Evolutionary conservation across 2,113 vertebrate species (phyloP).

Genomic region (Caretta caretta): DNA sequence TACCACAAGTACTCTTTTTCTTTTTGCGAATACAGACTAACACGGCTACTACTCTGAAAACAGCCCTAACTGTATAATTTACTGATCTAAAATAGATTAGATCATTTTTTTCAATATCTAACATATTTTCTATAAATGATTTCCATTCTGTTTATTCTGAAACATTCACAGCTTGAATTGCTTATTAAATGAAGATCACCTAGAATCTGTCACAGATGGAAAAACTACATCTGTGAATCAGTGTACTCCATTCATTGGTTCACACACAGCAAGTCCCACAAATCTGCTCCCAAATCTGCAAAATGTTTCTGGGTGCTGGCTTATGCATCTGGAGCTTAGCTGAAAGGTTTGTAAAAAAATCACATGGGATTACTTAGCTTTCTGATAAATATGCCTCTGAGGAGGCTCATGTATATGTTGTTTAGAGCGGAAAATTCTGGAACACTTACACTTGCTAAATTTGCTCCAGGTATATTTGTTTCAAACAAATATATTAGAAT

Average conservation of each 20-base stretch:
- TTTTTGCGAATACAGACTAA: too few relatives aligned
- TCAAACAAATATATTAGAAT: background rate
- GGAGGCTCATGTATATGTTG: background rate
- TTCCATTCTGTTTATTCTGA: background rate
- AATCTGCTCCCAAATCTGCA: background rate
- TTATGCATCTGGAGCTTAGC: background rate
- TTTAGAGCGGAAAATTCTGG: background rate
- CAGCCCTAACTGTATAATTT: background rate
- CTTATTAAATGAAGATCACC: background rate
- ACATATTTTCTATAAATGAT: background rate
- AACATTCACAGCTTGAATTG: background rate
- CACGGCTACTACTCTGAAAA: too few relatives aligned
- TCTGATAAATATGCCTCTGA: background rate
- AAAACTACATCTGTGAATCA: background rate
- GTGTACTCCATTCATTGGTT: background rate
- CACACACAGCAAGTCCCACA: accelerated
- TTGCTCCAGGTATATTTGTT: background rate
- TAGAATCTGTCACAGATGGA: background rate
- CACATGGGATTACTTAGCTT: background rate
- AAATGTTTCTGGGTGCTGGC: background rate
- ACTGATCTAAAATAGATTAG: background rate
- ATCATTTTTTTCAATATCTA: background rate
- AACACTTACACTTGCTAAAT: accelerated
- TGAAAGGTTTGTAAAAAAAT: background rate
- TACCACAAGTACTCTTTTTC: too few relatives aligned